Evolutionary conservation across 2,888 invertebrate species (phyloP).

Genomic region (Tiliacea citrago): DNA sequence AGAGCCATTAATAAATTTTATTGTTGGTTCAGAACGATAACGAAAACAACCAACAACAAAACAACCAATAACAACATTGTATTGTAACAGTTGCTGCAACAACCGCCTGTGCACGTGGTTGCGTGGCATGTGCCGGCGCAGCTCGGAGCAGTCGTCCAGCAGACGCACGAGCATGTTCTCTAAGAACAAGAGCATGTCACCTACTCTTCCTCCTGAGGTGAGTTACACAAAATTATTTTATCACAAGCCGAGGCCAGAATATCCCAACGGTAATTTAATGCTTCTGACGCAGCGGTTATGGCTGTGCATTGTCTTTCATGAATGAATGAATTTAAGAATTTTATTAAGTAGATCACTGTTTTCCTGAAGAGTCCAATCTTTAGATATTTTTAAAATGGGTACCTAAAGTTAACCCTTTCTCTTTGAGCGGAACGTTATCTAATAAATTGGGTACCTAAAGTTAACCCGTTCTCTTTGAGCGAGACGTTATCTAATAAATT

Average conservation of each 20-base stretch:
- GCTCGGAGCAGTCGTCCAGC: constrained; percentile 87
- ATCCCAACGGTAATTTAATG: background rate
- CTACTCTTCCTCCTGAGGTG: constrained; percentile 92
- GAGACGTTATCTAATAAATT: too few relatives aligned
- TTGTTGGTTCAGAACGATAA: background rate
- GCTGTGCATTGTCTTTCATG: background rate
- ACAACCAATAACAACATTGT: background rate
- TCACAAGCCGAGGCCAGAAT: background rate
- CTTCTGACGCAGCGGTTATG: background rate
- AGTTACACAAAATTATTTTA: constrained; percentile 30
- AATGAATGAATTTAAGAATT: background rate
- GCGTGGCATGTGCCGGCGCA: constrained; percentile 86
- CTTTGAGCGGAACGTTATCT: too few relatives aligned
- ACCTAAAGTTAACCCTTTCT: too few relatives aligned
- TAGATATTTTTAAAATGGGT: too few relatives aligned
- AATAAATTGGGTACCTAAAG: too few relatives aligned
- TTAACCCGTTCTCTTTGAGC: too few relatives aligned
- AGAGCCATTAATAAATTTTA: background rate
- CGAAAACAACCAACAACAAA: too few relatives aligned
- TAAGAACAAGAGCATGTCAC: constrained; percentile 92
- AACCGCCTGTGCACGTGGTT: constrained; percentile 82
- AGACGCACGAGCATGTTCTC: constrained; percentile 92
- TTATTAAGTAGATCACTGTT: too few relatives aligned
- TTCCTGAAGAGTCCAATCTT: background rate
- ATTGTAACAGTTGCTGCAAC: constrained; percentile 80